Base-by-base conservation (phyloP, 2,797 vertebrate species). In the Crax fasciolata region DNA sequence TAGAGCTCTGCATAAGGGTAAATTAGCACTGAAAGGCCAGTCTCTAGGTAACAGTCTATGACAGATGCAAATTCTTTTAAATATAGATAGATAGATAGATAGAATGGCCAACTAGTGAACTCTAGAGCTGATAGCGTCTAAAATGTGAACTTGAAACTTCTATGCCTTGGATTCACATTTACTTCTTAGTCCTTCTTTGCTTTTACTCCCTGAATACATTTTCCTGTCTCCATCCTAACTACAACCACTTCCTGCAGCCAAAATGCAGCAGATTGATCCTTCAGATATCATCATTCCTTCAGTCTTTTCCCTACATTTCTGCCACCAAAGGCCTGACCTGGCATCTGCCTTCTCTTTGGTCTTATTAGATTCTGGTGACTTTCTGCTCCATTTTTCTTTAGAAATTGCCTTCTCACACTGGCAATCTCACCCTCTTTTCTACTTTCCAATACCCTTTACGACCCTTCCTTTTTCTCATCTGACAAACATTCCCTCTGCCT, bases 191-290 rank as follows among this genome's bases (percentile, higher is more conserved):
- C 27, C 88, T 21, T 14, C 21, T 67, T 67, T 72, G 16, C 4
- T 49, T 86, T 54, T 68, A 81, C 61, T 81, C 24, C 44, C 57
- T 38, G 35, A 79, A 32, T 23, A 63, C 2, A 21, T 58, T 54
- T 58, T 72, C 65, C 28, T 79, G 0, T 28, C 7, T 6, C 10
- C 8, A 57, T 84, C 48, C 41, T 85, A 38, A 23, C 10, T 61
- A 49, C 18, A 30, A 30, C 23, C 11, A 49, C 10, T 62, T 23
- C n/a, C 28, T 78, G 30, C 46, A 78, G 54, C 13, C 35, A 52
- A 86, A 74, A 81, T 41, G 27, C 0, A 55, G 7, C 16, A n/a
- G 6, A 23, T 44, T 0, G 0, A 9, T 18, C 21, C 30, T 80
- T 89, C 6, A 1, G 41, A 35, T 74, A 35, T 68, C 27, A 12